Evolutionary conservation across 2,888 invertebrate genomes (phyloP), one percentile per base, ranked within the genome.

Genomic region (Acronicta alni): DNA sequence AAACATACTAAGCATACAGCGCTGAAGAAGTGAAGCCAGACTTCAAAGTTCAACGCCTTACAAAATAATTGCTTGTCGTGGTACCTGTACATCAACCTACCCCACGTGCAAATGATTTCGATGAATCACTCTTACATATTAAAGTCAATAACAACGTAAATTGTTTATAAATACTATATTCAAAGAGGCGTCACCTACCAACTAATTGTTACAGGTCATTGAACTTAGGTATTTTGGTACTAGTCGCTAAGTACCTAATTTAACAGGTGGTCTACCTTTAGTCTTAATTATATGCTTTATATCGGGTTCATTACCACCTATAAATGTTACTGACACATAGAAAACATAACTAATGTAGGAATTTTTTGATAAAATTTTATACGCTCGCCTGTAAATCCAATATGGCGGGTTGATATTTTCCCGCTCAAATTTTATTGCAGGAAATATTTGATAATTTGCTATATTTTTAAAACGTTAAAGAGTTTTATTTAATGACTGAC

Each of bases 61-160:
- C 55, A 55, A 65, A 70, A 43, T 60, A 60, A 65, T 68, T 68
- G 39, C 70, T 52, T 60, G 39, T 52, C 51, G 43, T 65, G 44
- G 51, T 52, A 70, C 59, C 44, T 67, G 57, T 38, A 69, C 53
- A 52, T 45, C 48, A 57, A 35, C 48, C 51, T 35, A 58, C 65
- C 65, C 67, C 52, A 65, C 60, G 67, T 70, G 70, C 8, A 26
- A 20, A 35, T 16, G 0, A 43, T 20, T 26, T 46, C 57, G 48
- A 60, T 43, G 52, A 43, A n/a, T 43, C 43, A 49, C 4, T 54
- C 18, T 16, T 48, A n/a, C 15, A 12, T 38, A 38, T 32, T 14
- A 10, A 60, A 54, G n/a, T 46, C 43, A 69, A 57, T 47, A 54
- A 54, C 15, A 45, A 30, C 42, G 10, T 20, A 37, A 35, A 30